Percentiles rank a stretch among this genome's conserved stretches.
These are phyloP conservation scores for Amiota communis DNA, from an alignment of 2,888 invertebrate genomes.

Conservation along the genomic window DNA sequence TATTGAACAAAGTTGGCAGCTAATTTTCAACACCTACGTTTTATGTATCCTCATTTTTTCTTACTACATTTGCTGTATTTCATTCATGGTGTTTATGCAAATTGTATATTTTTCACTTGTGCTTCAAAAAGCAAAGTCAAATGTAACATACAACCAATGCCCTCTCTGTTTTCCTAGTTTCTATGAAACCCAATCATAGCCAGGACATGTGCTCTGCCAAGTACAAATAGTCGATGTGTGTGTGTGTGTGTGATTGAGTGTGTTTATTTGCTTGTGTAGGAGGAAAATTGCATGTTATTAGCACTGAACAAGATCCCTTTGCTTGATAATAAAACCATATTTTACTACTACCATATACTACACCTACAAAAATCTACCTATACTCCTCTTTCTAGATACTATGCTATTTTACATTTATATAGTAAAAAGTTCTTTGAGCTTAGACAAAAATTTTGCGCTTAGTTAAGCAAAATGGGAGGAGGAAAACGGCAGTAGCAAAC, in stretches of 20 bases:
- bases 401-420: slow-evolving; percentile 22
- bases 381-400: too few relatives aligned
- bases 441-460: slow-evolving; percentile 55
- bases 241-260: slow-evolving; percentile 47
- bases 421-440: not conserved
- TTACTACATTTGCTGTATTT: slow-evolving; percentile 37
- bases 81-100: slow-evolving; percentile 60
- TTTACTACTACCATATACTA: slow-evolving; percentile 47
- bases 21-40: slow-evolving; percentile 64
- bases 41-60: slow-evolving; percentile 18
- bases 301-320: slow-evolving; percentile 63
- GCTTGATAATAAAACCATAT: slow-evolving; percentile 63
- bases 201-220: too few relatives aligned
- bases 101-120: slow-evolving; percentile 65
- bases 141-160: not conserved
- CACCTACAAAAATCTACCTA: too few relatives aligned
- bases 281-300: slow-evolving; percentile 64
- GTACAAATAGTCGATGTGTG: not conserved
- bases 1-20: slow-evolving; percentile 51
- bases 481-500: not conserved
- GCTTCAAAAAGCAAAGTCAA: slow-evolving; percentile 44
- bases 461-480: slow-evolving; percentile 34
- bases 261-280: slow-evolving; percentile 31
- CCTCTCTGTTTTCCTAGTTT: not conserved
- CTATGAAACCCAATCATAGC: too few relatives aligned